These are phyloP conservation scores for Andinoacara biseriatus DNA, from an alignment of 2,113 vertebrate genomes.

Conservation along the genomic window DNA sequence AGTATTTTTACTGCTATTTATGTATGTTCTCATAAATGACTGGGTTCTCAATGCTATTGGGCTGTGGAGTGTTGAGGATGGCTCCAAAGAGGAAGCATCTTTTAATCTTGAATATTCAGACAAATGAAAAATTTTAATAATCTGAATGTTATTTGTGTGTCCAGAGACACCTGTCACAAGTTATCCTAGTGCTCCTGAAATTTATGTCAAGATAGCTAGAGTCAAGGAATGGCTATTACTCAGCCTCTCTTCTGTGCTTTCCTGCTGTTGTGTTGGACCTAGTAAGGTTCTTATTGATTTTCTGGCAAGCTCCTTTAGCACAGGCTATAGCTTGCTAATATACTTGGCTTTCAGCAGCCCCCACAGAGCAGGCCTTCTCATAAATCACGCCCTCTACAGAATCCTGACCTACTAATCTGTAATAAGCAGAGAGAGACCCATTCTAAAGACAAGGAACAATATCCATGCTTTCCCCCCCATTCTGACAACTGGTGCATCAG, in stretches of 20 bases:
- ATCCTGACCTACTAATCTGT: conserved; percentile 76
- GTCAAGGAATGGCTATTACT: conserved; percentile 30
- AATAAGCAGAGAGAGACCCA: conserved; percentile 73
- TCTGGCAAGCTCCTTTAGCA: conserved; percentile 74
- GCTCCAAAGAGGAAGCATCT: background rate
- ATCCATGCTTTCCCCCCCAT: conserved; percentile 1
- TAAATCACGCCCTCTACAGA: conserved; percentile 71
- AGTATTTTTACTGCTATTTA: background rate
- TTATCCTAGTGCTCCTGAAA: background rate
- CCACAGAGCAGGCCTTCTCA: conserved; percentile 45
- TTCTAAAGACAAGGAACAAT: conserved; percentile 47
- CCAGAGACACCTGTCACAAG: background rate
- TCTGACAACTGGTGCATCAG: conserved; percentile 45
- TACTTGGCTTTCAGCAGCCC: conserved; percentile 70
- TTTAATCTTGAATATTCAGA: background rate
- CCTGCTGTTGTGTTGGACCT: conserved; percentile 41
- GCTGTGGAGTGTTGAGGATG: background rate
- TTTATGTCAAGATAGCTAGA: background rate
- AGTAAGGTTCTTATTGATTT: conserved; percentile 75
- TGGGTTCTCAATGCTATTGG: background rate
- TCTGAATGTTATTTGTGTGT: background rate
- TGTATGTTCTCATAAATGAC: background rate
- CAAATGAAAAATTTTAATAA: background rate
- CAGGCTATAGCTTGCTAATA: conserved; percentile 70
- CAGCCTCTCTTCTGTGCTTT: conserved; percentile 30